Evolutionary conservation across 2,888 invertebrate species (phyloP).

Genomic region (Xestia c-nigrum): DNA sequence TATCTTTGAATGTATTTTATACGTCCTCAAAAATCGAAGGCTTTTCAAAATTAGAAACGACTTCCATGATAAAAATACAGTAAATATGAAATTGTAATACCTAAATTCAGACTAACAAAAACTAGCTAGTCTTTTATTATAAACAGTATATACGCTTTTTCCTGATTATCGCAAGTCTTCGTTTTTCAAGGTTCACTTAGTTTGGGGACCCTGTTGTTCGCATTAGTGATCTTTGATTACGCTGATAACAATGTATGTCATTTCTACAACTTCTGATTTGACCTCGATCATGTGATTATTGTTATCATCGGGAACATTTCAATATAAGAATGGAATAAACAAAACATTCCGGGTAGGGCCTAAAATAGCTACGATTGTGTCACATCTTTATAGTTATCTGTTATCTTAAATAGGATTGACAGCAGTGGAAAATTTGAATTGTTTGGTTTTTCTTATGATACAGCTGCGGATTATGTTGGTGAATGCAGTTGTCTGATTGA

Average conservation of each 20-base stretch:
- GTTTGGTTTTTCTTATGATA: conserved; percentile 26
- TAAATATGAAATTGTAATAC: too few relatives aligned
- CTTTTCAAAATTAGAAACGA: too few relatives aligned
- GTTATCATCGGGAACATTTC: conserved; percentile 47
- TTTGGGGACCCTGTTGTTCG: neutral
- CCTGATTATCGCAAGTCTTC: neutral
- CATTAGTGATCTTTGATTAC: conserved; percentile 1
- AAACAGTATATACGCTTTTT: too few relatives aligned
- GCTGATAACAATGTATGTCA: conserved; percentile 8
- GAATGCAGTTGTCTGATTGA: neutral
- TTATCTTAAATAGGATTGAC: conserved; percentile 61
- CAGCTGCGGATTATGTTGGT: neutral
- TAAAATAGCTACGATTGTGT: conserved; percentile 35
- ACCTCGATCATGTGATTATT: conserved; percentile 38
- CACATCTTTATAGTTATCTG: conserved; percentile 29
- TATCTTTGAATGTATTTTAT: too few relatives aligned
- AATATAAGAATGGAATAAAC: conserved; percentile 25
- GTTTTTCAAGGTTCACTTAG: neutral
- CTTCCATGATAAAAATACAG: too few relatives aligned
- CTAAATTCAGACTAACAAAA: too few relatives aligned
- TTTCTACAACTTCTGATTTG: conserved; percentile 18
- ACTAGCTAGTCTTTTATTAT: too few relatives aligned
- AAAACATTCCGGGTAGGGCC: conserved; percentile 29
- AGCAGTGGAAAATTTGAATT: conserved; percentile 63
- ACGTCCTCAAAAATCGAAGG: too few relatives aligned